Evolutionary conservation across 2,888 invertebrate species (phyloP), one percentile per base, ranked within the genome.

Genomic region (Cryptocephalus primarius): DNA sequence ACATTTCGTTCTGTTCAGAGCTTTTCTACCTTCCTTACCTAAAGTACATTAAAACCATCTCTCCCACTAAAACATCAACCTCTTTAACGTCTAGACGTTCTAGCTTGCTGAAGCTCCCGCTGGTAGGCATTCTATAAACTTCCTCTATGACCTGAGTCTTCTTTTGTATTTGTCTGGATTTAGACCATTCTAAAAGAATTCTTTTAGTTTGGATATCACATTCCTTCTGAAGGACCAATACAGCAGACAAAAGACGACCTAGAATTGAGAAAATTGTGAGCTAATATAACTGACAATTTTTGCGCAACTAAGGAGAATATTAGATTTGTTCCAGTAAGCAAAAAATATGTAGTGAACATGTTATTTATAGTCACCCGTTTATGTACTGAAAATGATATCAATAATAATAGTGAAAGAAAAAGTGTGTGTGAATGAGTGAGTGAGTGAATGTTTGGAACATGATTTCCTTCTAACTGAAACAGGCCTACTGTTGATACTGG

Each of bases 11-110:
- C 44, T 80, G 75, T 50, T 96, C 75, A 73, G 96, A 99, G 56
- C 85, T 77, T 58, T 89, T 82, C 69, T 96, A 99, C 13, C 97
- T 74, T 63, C 91, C 88, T 10, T 88, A 79, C 54, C 94, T 76
- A 1, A 90, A 84, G 71, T 93, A 93, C 72, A 95, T 84, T 42
- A 93, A 76, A 0, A 94, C 92, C 48, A 96, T 79, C 72, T 99
- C 97, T 0, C 86, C 84, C 48, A 97, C 79, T 40, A 91, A 74
- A 0, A 86, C 79, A 73, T 97, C 97, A 46, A 92, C 76, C 58
- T 86, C 86, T 61, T 88, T 85, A 0, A 90, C 85, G 69, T 92
- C 89, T 12, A 78, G 65, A 58, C 78, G 79, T 48, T 82, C 82
- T 11, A 73, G 55, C 56, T 69, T 69, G 48, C 64, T 62, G 51